Conservation (phyloP, 2,888 invertebrate genomes). For the Eristalis pertinax region DNA sequence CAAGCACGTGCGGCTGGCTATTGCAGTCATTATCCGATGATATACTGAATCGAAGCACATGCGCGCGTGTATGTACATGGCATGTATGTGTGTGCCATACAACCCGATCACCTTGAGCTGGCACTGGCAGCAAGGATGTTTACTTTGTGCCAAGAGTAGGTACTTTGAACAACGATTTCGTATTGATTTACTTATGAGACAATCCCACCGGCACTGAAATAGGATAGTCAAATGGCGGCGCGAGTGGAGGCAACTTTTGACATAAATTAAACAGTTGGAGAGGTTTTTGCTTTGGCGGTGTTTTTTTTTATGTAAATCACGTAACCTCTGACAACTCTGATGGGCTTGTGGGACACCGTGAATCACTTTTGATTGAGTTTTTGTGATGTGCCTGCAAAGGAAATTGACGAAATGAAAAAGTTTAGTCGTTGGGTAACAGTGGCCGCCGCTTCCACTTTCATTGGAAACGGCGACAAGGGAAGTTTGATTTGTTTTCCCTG, state of each 20-base stretch:
- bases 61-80: not conserved
- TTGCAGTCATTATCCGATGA: conserved; percentile 27
- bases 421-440: not conserved
- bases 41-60: conserved; percentile 1
- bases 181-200: conserved; percentile 44
- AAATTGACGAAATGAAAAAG: not conserved
- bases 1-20: conserved; percentile 45
- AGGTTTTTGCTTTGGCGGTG: not conserved
- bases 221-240: not conserved
- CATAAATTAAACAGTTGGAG: not conserved
- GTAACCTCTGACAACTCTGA: not conserved
- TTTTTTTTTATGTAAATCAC: not conserved
- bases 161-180: conserved; percentile 45
- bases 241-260: not conserved
- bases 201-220: not conserved
- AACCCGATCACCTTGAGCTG: conserved; percentile 50
- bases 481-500: not conserved
- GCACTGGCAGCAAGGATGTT: conserved; percentile 21
- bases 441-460: no score
- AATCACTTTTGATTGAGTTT: not conserved
- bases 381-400: not conserved
- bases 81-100: conserved; percentile 14
- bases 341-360: not conserved
- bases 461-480: not conserved
- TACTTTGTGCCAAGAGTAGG: conserved; percentile 39